Conservation (phyloP, 2,888 invertebrate genomes). For the Ophion costatus region DNA sequence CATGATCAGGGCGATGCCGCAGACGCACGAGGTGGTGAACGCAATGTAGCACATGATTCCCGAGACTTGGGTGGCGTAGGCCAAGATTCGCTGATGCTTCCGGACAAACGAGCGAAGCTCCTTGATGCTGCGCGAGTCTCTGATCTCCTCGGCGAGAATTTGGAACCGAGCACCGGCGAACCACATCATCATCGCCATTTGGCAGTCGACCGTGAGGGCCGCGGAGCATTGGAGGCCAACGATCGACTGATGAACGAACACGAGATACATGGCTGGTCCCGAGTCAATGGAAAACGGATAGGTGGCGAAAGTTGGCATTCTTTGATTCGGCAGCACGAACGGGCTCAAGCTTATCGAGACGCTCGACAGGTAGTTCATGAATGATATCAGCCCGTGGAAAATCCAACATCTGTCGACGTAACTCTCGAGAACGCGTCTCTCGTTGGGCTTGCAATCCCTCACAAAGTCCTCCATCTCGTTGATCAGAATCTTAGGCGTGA, state of each 20-base stretch:
- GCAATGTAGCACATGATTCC: slow-evolving; percentile 57
- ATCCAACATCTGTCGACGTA: slow-evolving; percentile 41
- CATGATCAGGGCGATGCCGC: slow-evolving; percentile 62
- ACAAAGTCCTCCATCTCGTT: slow-evolving; percentile 46
- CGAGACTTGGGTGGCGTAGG: slow-evolving; percentile 57
- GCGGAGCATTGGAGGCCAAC: slow-evolving; percentile 54
- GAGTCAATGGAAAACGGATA: slow-evolving; percentile 62
- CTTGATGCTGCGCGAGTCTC: slow-evolving; percentile 7
- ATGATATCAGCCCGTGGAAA: slow-evolving; percentile 53
- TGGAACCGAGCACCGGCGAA: slow-evolving; percentile 69
- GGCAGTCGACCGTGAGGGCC: slow-evolving; percentile 68
- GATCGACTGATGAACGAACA: slow-evolving; percentile 57
- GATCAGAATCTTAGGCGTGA: neutral
- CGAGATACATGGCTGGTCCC: slow-evolving; percentile 29
- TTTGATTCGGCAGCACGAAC: slow-evolving; percentile 54
- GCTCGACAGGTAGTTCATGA: slow-evolving; percentile 61
- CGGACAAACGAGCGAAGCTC: slow-evolving; percentile 23
- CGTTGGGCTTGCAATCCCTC: slow-evolving; percentile 16
- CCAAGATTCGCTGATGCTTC: slow-evolving; percentile 48
- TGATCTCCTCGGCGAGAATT: slow-evolving; percentile 50
- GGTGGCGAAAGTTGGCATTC: slow-evolving; percentile 59
- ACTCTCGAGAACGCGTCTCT: neutral
- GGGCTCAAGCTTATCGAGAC: slow-evolving; percentile 65
- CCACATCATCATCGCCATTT: slow-evolving; percentile 70
- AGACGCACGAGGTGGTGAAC: slow-evolving; percentile 35